Evolutionary conservation across 2,888 invertebrate genomes (phyloP).

Genomic region (Charanyca ferruginea): DNA sequence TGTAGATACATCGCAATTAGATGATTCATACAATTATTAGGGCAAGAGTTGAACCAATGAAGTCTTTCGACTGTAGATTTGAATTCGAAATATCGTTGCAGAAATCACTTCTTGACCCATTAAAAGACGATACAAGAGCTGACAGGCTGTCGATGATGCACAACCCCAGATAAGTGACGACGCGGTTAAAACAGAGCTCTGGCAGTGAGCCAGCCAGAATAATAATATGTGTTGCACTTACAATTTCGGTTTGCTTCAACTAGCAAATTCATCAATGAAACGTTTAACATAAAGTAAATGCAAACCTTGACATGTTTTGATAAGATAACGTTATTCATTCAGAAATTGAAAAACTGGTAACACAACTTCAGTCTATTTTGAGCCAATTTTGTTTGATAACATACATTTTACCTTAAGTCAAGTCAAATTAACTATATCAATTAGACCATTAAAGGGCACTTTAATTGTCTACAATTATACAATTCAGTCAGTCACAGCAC

Average conservation of each 20-base stretch:
- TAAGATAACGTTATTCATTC: conserved; percentile 40
- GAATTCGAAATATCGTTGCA: background rate
- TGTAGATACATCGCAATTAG: background rate
- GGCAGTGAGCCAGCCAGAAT: conserved; percentile 21
- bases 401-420: no score
- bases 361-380: background rate
- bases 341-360: conserved; percentile 6
- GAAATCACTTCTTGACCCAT: conserved; percentile 5
- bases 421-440: no score
- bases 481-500: no score
- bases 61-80: background rate
- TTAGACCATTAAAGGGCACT: no score
- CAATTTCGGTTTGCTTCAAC: conserved; percentile 3
- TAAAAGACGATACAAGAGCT: conserved; percentile 14
- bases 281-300: conserved; percentile 19
- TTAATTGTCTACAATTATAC: no score
- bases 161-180: conserved; percentile 19
- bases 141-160: conserved; percentile 29
- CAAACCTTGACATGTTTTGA: conserved; percentile 48
- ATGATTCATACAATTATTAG: background rate
- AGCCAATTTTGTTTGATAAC: conserved; percentile 4
- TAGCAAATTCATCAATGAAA: conserved; percentile 44
- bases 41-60: background rate
- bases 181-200: conserved; percentile 7
- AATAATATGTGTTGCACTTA: conserved; percentile 15